These are phyloP conservation scores for Pocota personata DNA, from an alignment of 2,888 invertebrate species.

Conservation along the genomic window DNA sequence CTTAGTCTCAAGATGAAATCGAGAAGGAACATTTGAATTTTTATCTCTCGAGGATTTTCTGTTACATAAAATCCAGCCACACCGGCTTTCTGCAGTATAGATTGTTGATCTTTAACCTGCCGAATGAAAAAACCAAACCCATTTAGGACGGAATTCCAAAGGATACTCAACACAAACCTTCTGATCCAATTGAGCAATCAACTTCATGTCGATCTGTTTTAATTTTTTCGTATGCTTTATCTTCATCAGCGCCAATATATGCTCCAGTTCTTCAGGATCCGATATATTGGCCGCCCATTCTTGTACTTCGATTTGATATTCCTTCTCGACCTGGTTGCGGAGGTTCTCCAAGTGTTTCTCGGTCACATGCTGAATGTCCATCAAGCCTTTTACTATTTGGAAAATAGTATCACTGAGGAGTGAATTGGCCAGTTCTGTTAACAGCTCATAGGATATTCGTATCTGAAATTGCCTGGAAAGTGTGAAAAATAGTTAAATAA, in stretches of 20 bases:
- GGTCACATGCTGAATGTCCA: constrained; percentile 98
- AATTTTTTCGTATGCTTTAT: constrained; percentile 91
- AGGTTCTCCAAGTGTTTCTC: constrained; percentile 96
- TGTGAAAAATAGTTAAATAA: neutral
- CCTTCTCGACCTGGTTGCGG: constrained; percentile 90
- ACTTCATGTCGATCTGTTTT: constrained; percentile 93
- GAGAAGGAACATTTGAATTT: constrained; percentile 96
- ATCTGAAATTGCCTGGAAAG: constrained; percentile 93
- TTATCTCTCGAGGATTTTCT: constrained; percentile 93
- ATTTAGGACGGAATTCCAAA: neutral
- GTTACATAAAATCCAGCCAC: constrained; percentile 96
- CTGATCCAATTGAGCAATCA: constrained; percentile 94
- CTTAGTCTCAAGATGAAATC: constrained; percentile 93
- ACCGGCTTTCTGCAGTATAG: constrained; percentile 95
- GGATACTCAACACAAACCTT: constrained; percentile 84
- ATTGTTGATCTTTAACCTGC: constrained; percentile 94
- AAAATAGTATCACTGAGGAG: constrained; percentile 96
- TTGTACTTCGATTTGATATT: constrained; percentile 91
- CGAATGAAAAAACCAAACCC: constrained; percentile 38
- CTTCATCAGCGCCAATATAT: constrained; percentile 87
- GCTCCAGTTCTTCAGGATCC: constrained; percentile 86
- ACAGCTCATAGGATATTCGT: constrained; percentile 93
- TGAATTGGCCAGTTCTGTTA: constrained; percentile 94
- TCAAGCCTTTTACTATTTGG: constrained; percentile 96
- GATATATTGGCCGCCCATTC: constrained; percentile 86